A percentile compares a stretch with the other conserved stretches of the same genome.
These are phyloP conservation scores for Acrobasis suavella DNA, from an alignment of 2,888 invertebrate genomes.

Conservation along the genomic window DNA sequence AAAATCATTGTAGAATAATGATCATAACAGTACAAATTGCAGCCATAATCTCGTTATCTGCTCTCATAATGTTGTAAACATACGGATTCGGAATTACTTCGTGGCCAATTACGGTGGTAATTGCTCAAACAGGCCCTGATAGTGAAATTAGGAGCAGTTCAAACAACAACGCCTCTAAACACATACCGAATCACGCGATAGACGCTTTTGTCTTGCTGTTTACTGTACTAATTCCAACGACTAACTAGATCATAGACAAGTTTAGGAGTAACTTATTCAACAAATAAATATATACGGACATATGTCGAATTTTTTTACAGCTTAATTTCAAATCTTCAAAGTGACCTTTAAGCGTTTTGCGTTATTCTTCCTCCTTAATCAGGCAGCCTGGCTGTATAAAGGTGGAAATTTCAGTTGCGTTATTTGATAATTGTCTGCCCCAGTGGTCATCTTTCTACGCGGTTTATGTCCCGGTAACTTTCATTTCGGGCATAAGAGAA, in stretches of 20 bases:
- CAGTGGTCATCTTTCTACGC: too few species aligned
- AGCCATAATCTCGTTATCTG: not conserved
- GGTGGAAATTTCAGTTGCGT: too few species aligned
- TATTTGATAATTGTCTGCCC: too few species aligned
- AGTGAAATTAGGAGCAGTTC: conserved; percentile 9
- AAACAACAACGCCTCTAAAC: conserved; percentile 9
- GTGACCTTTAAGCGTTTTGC: too few species aligned
- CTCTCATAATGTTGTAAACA: not conserved
- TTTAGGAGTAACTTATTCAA: too few species aligned
- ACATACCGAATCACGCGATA: conserved; percentile 2
- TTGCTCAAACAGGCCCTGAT: conserved; percentile 15
- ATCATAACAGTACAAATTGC: not conserved
- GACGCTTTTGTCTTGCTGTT: conserved; percentile 8
- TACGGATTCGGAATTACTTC: not conserved
- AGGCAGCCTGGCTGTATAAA: too few species aligned
- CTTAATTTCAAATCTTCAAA: too few species aligned
- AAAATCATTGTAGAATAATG: not conserved
- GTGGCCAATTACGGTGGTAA: conserved; percentile 6
- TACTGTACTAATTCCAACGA: not conserved
- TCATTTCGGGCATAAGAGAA: too few species aligned
- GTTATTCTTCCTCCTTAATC: too few species aligned
- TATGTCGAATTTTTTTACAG: too few species aligned
- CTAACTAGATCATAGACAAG: not conserved
- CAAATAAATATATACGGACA: too few species aligned
- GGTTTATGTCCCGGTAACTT: too few species aligned